Evolutionary conservation across 2,797 vertebrate species (phyloP).

Genomic region (Cheirogaleus major): DNA sequence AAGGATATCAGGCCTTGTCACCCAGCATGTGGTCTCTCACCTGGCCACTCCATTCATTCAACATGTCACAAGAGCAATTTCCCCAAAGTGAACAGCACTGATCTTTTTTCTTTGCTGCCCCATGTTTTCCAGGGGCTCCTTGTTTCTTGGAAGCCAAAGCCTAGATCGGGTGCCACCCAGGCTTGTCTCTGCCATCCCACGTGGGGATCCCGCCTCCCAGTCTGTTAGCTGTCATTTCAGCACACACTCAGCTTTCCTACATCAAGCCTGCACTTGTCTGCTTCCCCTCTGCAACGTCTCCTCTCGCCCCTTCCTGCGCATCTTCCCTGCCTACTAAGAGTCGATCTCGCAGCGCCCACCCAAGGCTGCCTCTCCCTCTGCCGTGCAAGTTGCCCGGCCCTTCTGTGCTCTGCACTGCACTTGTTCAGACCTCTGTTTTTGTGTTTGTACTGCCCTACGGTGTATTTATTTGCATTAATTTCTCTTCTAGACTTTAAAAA

Average conservation of each 20-base stretch:
- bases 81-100: neutral
- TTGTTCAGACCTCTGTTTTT: neutral
- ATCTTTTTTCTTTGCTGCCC: neutral
- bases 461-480: neutral
- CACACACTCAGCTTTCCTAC: neutral
- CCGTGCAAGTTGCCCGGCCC: rapidly evolving
- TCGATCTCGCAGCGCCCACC: rapidly evolving
- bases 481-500: neutral
- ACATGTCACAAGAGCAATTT: neutral
- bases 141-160: neutral
- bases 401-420: rapidly evolving
- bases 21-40: neutral
- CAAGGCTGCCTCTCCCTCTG: neutral
- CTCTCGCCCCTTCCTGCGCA: rapidly evolving
- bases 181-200: no score
- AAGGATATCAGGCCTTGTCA: neutral
- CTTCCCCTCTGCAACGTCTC: rapidly evolving
- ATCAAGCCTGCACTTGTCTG: neutral
- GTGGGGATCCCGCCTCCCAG: rapidly evolving
- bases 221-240: no score
- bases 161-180: neutral
- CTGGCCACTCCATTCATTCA: no score
- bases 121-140: neutral
- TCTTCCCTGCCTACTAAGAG: neutral
- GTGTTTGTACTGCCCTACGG: neutral